Base-by-base conservation (phyloP, 2,113 vertebrate species). In the Aspiorhynchus laticeps region DNA sequence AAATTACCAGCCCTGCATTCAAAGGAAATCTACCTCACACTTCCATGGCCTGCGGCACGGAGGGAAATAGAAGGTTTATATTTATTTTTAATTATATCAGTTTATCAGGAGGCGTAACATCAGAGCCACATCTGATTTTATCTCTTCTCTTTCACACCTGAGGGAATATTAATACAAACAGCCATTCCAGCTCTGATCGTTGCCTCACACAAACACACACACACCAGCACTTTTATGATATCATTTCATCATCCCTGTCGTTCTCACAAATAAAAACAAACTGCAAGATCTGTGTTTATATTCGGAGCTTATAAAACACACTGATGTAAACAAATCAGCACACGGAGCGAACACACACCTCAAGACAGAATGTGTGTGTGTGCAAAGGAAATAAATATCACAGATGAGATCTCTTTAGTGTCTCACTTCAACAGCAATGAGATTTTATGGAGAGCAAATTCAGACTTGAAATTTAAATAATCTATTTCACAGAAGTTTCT, bases 11-110 rank as follows among this genome's bases (percentile, higher is more conserved):
- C 90, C 90, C 89, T 77, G 92, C 89, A 94, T 94, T 95, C 94
- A 95, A 94, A 95, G 93, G 91, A 86, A 91, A 93, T 91, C 91
- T 81, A 90, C 90, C 81, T 92, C 87, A 38, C 85, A 88, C 88
- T 92, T 93, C 85, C 91, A 61, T 87, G 86, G 93, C 94, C 94
- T 53, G 86, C 89, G 93, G 95, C 94, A n/a, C 84, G 90, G 93
- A 92, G 88, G 91, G 92, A 93, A 94, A 94, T 87, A 92, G 93
- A 93, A 92, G 90, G 87, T 93, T 93, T 90, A 75, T 93, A 95
- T 95, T 94, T 94, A 94, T 95, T 93, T 95, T 95, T 95, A 93
- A 95, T 95, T 94, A 93, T 95, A 95, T 95, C 93, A 94, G 91
- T 95, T 94, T 94, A 95, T 93, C 94, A 94, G 93, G 94, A 95